A percentile compares a stretch with the other conserved stretches of the same genome.
Evolutionary conservation across 92 coral and sea anemone genomes (phyloP).

Genomic region (Zoanthus gigantus): DNA sequence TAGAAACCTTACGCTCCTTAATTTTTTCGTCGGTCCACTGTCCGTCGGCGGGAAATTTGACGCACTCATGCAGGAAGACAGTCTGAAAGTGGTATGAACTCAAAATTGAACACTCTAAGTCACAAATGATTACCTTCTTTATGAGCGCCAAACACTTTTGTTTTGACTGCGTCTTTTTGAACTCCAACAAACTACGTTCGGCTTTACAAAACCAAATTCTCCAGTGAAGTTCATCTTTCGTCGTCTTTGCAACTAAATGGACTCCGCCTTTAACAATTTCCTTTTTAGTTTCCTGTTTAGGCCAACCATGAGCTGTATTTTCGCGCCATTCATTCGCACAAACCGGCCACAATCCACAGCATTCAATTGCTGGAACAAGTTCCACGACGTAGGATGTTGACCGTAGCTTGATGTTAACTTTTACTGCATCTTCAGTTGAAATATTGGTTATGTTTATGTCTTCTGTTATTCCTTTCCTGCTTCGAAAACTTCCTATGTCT

Average conservation of each 20-base stretch:
- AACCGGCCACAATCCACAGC: constrained; percentile 66
- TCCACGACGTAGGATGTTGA: constrained; percentile 59
- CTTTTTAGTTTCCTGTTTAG: constrained; percentile 21
- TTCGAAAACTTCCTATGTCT: constrained; percentile 23
- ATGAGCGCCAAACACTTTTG: constrained; percentile 54
- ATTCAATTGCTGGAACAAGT: constrained; percentile 63
- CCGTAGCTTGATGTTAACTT: constrained; percentile 54
- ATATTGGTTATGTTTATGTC: constrained; percentile 51
- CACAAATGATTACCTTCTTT: constrained; percentile 54
- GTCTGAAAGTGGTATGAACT: constrained; percentile 69
- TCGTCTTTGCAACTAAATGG: constrained; percentile 69
- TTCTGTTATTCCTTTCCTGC: constrained; percentile 19
- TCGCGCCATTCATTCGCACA: constrained; percentile 53
- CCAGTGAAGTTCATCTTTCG: constrained; percentile 68
- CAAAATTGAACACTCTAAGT: constrained; percentile 56
- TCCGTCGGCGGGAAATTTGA: constrained; percentile 55
- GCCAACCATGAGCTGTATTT: constrained; percentile 5
- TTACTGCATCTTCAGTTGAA: constrained; percentile 53
- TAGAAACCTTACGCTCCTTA: constrained; percentile 59
- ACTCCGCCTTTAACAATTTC: constrained; percentile 56
- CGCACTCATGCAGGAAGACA: constrained; percentile 67
- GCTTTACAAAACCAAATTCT: constrained; percentile 75
- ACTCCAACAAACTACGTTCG: constrained; percentile 58
- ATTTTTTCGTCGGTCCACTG: constrained; percentile 65
- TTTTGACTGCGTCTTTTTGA: constrained; percentile 49